Evolutionary conservation across 2,113 vertebrate species (phyloP).

Genomic region (Oostethus manadensis): DNA sequence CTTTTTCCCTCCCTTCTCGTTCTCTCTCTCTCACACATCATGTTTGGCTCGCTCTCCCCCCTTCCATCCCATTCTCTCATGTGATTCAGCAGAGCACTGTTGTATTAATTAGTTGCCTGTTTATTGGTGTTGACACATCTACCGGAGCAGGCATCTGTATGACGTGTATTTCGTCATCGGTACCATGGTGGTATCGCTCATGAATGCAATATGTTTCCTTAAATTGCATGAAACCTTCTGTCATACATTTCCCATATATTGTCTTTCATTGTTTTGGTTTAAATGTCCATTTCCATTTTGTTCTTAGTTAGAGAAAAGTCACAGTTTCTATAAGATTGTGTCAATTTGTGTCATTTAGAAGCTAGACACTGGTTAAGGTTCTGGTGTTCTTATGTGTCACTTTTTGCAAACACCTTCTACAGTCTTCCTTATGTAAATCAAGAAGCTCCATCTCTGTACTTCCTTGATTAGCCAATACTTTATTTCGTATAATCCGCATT

Average conservation of each 20-base stretch:
- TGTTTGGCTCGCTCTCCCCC: conserved; percentile 28
- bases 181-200: neutral
- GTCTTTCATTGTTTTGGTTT: neutral
- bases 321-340: neutral
- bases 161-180: conserved; percentile 2
- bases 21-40: conserved; percentile 33
- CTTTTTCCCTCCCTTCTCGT: conserved; percentile 48
- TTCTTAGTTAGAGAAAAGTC: neutral
- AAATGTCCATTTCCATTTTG: neutral
- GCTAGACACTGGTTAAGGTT: neutral
- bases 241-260: neutral
- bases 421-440: conserved; percentile 1
- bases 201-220: neutral
- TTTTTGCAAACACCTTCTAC: neutral
- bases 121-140: conserved; percentile 45
- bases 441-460: conserved; percentile 18
- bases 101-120: conserved; percentile 60
- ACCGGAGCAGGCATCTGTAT: conserved; percentile 7
- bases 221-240: neutral
- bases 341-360: neutral
- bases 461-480: conserved; percentile 13
- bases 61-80: conserved; percentile 40
- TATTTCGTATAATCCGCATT: conserved; percentile 16
- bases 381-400: neutral
- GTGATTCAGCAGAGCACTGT: conserved; percentile 49